Percentiles rank a stretch among this genome's conserved stretches.
Evolutionary conservation across 2,888 invertebrate genomes (phyloP).

Genomic region (Aleiodes leptofemur): DNA sequence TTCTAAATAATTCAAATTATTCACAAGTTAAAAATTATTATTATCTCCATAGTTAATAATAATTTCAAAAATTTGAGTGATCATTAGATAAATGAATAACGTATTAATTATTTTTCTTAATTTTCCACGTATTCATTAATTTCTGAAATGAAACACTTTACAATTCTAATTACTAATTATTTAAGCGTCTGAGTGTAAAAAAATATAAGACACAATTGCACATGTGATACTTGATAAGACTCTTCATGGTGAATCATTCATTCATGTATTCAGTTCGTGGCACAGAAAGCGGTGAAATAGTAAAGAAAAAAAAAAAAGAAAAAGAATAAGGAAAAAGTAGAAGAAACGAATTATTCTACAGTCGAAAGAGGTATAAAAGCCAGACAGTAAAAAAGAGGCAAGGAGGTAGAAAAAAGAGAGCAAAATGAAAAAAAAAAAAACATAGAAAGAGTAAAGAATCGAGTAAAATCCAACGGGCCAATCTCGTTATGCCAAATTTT

Average conservation of each 20-base stretch:
- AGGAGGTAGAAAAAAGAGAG: neutral
- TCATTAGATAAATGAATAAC: no score
- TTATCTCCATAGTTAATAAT: no score
- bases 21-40: no score
- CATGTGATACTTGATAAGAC: neutral
- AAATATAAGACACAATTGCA: no score
- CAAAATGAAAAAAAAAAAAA: neutral
- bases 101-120: no score
- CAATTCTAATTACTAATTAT: no score
- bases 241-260: slow-evolving; percentile 20
- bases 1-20: no score
- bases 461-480: slow-evolving; percentile 19
- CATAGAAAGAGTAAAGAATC: neutral
- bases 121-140: no score
- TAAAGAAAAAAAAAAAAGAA: neutral
- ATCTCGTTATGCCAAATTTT: slow-evolving; percentile 25
- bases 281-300: neutral
- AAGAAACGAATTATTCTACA: slow-evolving; percentile 13
- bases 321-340: no score
- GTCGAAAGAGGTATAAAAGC: slow-evolving; percentile 27
- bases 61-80: no score
- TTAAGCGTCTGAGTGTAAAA: no score
- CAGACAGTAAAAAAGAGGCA: slow-evolving; percentile 22
- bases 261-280: slow-evolving; percentile 24
- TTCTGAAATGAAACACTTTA: no score